Base-by-base conservation (phyloP, 2,797 vertebrate species). In the Bradypodion ventrale region DNA sequence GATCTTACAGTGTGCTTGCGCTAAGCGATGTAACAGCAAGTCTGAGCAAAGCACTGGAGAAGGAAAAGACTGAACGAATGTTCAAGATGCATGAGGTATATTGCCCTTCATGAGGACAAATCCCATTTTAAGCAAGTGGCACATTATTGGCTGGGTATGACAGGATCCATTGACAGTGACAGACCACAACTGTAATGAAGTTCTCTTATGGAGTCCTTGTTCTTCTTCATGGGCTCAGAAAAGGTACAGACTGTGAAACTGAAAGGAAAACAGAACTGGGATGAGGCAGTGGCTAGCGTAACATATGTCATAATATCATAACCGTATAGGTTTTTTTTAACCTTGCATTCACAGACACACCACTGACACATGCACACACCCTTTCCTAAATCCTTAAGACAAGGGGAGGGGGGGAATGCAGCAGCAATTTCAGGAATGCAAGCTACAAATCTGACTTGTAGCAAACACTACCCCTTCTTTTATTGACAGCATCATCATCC, bases 201-300 rank as follows among this genome's bases (percentile, higher is more conserved):
- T 91, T 93, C 87, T 93, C 91, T 96, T 94, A 96, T 15, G 89
- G 85, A 95, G 90, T 93, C 88, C 91, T 90, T 91, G 88, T 83
- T 90, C 90, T 91, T 94, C 90, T 87, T 94, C 94, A 85, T 83
- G 52, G 87, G 52, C 89, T 1, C 90, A 89, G 25, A 83, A 16
- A 89, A 94, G 82, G 82, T 37, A 84, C 88, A 87, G 82, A 91
- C 91, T 89, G 91, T 84, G 92, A 82, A 82, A 82, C 96, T 95
- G 90, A 92, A 94, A 86, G 91, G 85, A 95, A 95, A 91, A 92
- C 85, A 94, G 90, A 87, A 63, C 85, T 40, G n/a, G 40, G 32
- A 44, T 91, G 73, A 93, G 78, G 87, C 69, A 82, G 9, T 52
- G 63, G 91, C 92, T 90, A 87, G 87, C 25, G 44, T 25, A 80